phyloP scores from a whole-genome alignment of 2,888 invertebrate species.

The Drosophila borborema region DNA sequence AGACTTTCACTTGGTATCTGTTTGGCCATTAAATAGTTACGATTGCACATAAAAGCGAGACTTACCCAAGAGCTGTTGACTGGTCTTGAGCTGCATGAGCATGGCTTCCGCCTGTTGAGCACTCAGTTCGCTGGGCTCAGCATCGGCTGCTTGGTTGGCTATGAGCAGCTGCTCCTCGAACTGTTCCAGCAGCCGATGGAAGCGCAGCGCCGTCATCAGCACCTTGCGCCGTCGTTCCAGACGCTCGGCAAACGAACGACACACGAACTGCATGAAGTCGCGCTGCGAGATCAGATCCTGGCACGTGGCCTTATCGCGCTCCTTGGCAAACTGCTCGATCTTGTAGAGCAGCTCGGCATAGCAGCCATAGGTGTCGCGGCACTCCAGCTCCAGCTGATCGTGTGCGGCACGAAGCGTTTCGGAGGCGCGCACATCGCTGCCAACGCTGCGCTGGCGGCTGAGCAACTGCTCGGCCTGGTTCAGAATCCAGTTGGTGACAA shows the following conservation, averaged over 20 bases:
- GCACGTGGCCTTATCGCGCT: conserved; percentile 84
- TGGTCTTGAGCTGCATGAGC: conserved; percentile 87
- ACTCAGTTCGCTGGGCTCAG: conserved; percentile 54
- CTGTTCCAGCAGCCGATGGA: conserved; percentile 91
- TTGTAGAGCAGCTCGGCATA: conserved; percentile 92
- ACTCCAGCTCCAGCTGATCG: conserved; percentile 90
- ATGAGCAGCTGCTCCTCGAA: conserved; percentile 89
- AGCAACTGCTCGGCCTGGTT: conserved; percentile 91
- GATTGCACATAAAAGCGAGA: conserved; percentile 25
- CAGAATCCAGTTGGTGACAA: conserved; percentile 92
- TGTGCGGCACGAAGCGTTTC: conserved; percentile 90
- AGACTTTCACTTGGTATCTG: conserved; percentile 43
- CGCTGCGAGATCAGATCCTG: conserved; percentile 90
- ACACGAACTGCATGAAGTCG: conserved; percentile 93
- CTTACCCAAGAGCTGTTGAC: conserved; percentile 88
- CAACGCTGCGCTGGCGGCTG: conserved; percentile 89
- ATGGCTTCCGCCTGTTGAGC: conserved; percentile 86
- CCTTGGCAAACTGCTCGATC: conserved; percentile 87
- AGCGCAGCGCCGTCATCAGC: conserved; percentile 90
- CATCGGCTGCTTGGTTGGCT: conserved; percentile 67
- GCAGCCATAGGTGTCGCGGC: conserved; percentile 91
- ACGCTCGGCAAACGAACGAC: conserved; percentile 90
- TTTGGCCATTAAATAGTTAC: conserved; percentile 30
- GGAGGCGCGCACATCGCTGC: conserved; percentile 90
- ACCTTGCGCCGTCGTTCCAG: conserved; percentile 91